Evolutionary conservation across 2,888 invertebrate species (phyloP), one percentile per base, ranked within the genome.

Genomic region (Caenorhabditis sinica): DNA sequence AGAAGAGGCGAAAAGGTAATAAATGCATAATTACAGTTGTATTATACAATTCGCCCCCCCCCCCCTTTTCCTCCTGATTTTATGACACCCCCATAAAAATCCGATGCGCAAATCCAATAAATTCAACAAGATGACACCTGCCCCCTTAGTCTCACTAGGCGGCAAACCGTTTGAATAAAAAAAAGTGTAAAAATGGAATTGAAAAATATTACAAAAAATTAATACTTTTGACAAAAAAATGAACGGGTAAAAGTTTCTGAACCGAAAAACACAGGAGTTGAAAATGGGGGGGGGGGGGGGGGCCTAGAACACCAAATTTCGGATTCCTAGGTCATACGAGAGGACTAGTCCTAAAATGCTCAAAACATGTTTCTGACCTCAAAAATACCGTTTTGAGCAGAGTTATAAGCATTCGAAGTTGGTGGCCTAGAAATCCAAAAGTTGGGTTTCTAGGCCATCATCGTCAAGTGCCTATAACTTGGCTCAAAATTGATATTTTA

Each of bases 401-500:
- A n/a, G n/a, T n/a, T n/a, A n/a, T n/a, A n/a, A n/a, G n/a, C n/a
- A n/a, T n/a, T n/a, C n/a, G n/a, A n/a, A n/a, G n/a, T n/a, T n/a
- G n/a, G n/a, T n/a, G n/a, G n/a, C n/a, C n/a, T n/a, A 40, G 2
- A 4, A 13, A 13, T n/a, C n/a, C n/a, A n/a, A n/a, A n/a, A n/a
- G n/a, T n/a, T n/a, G n/a, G 40, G 1, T 61, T 30, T 25, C 33
- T 45, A 28, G 49, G 49, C 25, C 28, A 49, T 93, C 96, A 96
- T 71, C n/a, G 13, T 61, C 1, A 40, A 40, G 9, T 43, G n/a
- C n/a, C 68, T 17, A n/a, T 66, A 53, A 53, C n/a, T 8, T 69
- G 23, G 9, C n/a, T 36, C 23, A 71, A 56, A 45, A 13, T 15
- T 17, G 17, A 45, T 13, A 45, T 45, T 45, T 45, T 45, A 5